Evolutionary conservation across 2,113 vertebrate genomes (phyloP).

Genomic region (Campylomormyrus numenius): DNA sequence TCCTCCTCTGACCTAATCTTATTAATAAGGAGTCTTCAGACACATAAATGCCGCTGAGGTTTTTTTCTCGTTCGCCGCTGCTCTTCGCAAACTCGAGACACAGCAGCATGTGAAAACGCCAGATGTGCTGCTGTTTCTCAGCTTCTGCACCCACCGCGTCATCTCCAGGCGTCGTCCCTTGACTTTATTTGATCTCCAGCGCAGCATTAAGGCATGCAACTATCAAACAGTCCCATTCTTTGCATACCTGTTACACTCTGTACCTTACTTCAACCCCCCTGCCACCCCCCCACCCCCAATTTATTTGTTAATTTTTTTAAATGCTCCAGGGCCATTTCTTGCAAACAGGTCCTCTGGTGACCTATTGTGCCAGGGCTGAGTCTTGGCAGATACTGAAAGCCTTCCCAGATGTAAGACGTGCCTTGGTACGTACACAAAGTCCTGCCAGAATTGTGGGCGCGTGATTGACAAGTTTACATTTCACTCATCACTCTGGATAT

Average conservation of each 20-base stretch:
- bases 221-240: conserved; percentile 37
- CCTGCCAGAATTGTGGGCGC: neutral
- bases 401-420: neutral
- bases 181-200: neutral
- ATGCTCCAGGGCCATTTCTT: neutral
- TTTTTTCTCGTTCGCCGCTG: neutral
- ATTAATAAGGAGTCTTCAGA: neutral
- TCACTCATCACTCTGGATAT: neutral
- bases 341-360: neutral
- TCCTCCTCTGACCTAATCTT: neutral
- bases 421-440: neutral
- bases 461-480: neutral
- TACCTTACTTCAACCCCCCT: conserved; percentile 3
- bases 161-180: neutral
- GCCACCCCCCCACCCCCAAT: neutral
- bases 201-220: conserved; percentile 17
- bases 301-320: conserved; percentile 3
- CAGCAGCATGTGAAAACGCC: neutral
- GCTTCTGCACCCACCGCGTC: neutral
- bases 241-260: conserved; percentile 24
- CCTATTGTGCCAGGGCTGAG: neutral
- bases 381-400: neutral
- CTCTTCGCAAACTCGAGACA: neutral
- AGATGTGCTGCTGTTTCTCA: neutral
- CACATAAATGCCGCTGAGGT: neutral